Conservation (phyloP, 2,113 vertebrate species). For the Myotis lucifugus region DNA sequence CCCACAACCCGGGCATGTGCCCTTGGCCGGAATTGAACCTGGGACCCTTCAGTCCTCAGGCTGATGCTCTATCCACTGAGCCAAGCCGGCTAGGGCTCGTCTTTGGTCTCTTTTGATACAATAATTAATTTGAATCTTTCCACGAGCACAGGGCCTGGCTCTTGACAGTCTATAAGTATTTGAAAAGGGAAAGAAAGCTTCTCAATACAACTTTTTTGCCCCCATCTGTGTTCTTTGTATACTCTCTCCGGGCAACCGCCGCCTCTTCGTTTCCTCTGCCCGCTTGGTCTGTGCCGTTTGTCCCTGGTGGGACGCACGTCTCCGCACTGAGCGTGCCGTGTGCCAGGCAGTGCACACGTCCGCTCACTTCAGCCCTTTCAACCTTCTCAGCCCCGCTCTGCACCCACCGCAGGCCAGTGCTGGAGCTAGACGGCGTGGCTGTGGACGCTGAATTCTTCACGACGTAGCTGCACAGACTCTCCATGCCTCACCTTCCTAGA, state of each 20-base stretch:
- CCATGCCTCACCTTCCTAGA: neutral
- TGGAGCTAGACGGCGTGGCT: neutral
- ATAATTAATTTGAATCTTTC: conserved; percentile 7
- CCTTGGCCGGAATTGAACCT: too few relatives aligned
- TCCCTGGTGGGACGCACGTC: neutral
- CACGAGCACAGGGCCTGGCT: neutral
- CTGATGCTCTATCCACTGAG: too few relatives aligned
- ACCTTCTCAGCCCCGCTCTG: neutral
- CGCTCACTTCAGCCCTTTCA: neutral
- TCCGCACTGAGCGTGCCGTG: neutral
- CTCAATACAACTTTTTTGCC: neutral
- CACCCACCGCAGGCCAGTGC: neutral
- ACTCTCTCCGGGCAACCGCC: neutral
- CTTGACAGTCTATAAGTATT: conserved; percentile 29
- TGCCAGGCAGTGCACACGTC: neutral
- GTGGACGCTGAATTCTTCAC: neutral
- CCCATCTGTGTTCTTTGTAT: neutral
- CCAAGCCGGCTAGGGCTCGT: neutral
- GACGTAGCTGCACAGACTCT: neutral
- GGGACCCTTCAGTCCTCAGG: too few relatives aligned
- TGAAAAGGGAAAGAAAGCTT: conserved; percentile 5
- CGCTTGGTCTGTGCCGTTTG: neutral
- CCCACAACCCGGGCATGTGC: too few relatives aligned
- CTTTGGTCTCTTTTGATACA: neutral
- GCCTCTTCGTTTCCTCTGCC: neutral